Percentiles rank a stretch among this genome's conserved stretches.
These are phyloP conservation scores for Scomber colias DNA, from an alignment of 2,113 vertebrate species.

Conservation along the genomic window DNA sequence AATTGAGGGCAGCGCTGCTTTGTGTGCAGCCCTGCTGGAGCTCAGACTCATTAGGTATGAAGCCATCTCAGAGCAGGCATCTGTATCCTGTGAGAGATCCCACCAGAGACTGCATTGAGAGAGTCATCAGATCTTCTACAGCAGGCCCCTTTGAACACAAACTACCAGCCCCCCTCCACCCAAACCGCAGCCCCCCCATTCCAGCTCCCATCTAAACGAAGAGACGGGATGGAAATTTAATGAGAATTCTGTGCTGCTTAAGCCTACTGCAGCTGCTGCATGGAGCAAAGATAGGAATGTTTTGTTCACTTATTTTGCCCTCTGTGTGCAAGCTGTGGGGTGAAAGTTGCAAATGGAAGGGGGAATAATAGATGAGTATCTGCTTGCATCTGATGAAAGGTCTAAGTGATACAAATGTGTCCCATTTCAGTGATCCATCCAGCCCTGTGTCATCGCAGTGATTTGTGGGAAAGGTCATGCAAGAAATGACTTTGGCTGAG, in stretches of 20 bases:
- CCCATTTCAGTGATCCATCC: slow-evolving; percentile 82
- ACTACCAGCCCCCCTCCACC: slow-evolving; percentile 57
- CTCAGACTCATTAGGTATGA: slow-evolving; percentile 83
- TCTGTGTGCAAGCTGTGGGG: slow-evolving; percentile 64
- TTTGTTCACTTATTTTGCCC: slow-evolving; percentile 77
- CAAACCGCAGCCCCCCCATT: slow-evolving; percentile 32
- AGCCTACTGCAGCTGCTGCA: slow-evolving; percentile 75
- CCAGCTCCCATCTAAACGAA: slow-evolving; percentile 68
- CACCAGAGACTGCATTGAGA: slow-evolving; percentile 79
- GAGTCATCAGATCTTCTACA: slow-evolving; percentile 81
- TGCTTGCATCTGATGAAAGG: slow-evolving; percentile 82
- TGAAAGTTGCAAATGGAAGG: slow-evolving; percentile 81
- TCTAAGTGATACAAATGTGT: slow-evolving; percentile 86
- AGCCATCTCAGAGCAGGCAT: slow-evolving; percentile 80
- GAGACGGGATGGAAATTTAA: slow-evolving; percentile 79
- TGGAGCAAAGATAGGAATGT: slow-evolving; percentile 70
- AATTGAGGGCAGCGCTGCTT: slow-evolving; percentile 76
- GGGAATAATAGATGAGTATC: slow-evolving; percentile 83
- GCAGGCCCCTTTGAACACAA: slow-evolving; percentile 78
- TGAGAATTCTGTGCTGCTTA: slow-evolving; percentile 75
- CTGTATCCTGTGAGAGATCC: slow-evolving; percentile 81
- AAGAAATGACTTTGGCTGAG: slow-evolving; percentile 84
- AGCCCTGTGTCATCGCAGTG: slow-evolving; percentile 76
- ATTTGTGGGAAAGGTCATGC: slow-evolving; percentile 85
- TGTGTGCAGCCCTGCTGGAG: slow-evolving; percentile 76